These are phyloP conservation scores for Zootoca vivipara DNA, from an alignment of 2,113 vertebrate genomes.

Conservation along the genomic window DNA sequence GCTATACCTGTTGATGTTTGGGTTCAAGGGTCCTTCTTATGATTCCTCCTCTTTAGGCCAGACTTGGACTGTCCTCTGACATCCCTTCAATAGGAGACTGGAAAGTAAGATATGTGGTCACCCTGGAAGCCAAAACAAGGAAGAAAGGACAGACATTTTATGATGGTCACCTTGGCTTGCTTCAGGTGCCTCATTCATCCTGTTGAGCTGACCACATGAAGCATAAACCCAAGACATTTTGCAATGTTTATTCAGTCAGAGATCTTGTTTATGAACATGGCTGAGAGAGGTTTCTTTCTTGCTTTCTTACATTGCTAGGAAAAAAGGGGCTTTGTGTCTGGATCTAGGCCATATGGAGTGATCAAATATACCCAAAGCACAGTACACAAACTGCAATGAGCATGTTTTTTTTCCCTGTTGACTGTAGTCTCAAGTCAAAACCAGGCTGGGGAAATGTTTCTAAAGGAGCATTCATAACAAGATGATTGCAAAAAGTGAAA, in stretches of 20 bases:
- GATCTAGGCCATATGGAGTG: neutral
- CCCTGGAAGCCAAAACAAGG: neutral
- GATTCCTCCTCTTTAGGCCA: too few species aligned
- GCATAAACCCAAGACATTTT: neutral
- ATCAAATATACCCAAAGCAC: neutral
- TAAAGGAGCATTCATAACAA: neutral
- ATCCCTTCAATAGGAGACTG: too few species aligned
- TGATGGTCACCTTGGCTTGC: neutral
- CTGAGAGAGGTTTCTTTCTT: neutral
- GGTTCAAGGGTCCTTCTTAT: too few species aligned
- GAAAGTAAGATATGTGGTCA: too few species aligned
- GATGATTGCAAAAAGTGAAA: neutral
- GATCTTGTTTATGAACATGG: neutral
- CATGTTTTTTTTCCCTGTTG: neutral
- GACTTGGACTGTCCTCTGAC: too few species aligned
- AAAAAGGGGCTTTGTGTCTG: neutral
- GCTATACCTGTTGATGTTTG: too few species aligned
- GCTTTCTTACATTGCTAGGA: neutral
- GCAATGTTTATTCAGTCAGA: neutral
- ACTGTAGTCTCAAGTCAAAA: slow-evolving; percentile 3
- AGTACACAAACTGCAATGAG: neutral
- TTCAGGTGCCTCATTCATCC: neutral
- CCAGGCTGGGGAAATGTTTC: neutral
- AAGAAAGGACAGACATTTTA: too few species aligned
- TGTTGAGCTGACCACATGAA: neutral